Base-by-base conservation (phyloP, 1,140 invertebrate genomes). In the Leptopilina boulardi region DNA sequence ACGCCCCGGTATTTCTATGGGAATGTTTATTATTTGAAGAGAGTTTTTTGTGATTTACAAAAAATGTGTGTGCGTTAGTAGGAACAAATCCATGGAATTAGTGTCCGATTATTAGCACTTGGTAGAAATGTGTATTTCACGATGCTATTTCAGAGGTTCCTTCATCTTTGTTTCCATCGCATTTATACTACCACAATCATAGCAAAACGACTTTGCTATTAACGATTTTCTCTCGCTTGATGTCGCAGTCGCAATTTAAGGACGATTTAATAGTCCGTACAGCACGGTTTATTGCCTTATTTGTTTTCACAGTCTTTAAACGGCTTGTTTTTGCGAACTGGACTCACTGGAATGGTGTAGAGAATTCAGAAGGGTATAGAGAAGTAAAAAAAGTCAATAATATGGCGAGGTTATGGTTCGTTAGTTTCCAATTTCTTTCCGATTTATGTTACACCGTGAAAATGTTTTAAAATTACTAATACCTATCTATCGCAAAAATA, bases 201-300 rank as follows among this genome's bases (percentile, higher is more conserved):
- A 78, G 80, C 77, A 76, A 34, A 70, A 34, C 76, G 77, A 73
- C 78, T 79, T 51, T 76, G 70, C 77, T 75, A 80, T 82, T 84
- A 80, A 80, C 74, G 76, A 80, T 82, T 70, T 73, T 77, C 78
- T 77, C 75, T 59, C 82, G 80, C 80, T 84, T 80, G 47, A 78
- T 79, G 44, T 19, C 75, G 23, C 44, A 26, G 42, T 75, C 74
- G 23, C 71, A 51, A 71, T 80, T 79, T 81, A 82, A 83, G 59
- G 82, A 81, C 85, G 71, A 85, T 86, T 87, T 87, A 88, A 85
- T 83, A 82, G 75, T 26, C 66, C 77, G 79, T 77, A 80, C 77
- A 81, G 77, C 78, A 70, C 82, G 78, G 85, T 86, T 87, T 85
- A 87, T 87, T 85, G 83, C 84, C 85, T 88, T 88, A 88, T 87